Evolutionary conservation across 2,113 vertebrate species (phyloP).

Genomic region (Motacilla alba): DNA sequence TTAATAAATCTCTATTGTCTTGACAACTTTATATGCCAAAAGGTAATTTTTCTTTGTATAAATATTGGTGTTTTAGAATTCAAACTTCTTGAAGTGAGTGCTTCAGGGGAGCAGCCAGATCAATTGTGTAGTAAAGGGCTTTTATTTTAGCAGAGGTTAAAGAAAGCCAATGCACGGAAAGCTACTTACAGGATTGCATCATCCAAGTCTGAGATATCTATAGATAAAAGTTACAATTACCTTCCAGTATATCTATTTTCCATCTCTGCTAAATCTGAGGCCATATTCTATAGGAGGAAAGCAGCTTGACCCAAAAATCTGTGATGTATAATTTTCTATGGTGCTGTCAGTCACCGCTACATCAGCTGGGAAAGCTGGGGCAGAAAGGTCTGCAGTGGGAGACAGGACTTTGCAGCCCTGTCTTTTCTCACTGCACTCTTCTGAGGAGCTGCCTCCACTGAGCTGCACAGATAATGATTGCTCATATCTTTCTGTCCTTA

Average conservation of each 20-base stretch:
- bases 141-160: neutral
- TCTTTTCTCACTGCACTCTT: neutral
- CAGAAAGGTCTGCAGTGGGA: neutral
- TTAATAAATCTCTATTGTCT: neutral
- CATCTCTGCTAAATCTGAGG: neutral
- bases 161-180: neutral
- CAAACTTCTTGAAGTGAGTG: neutral
- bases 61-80: neutral
- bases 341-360: neutral
- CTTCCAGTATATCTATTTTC: neutral
- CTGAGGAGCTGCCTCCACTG: neutral
- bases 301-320: neutral
- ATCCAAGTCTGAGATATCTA: neutral
- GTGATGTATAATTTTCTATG: neutral
- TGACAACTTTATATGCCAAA: neutral
- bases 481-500: neutral
- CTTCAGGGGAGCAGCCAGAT: neutral
- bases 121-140: neutral
- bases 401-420: neutral
- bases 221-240: neutral
- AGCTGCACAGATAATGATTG: neutral
- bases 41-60: neutral
- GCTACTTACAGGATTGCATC: neutral
- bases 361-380: neutral
- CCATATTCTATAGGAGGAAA: neutral